A percentile compares a stretch with the other conserved stretches of the same genome.
Conservation (phyloP, 2,797 vertebrate species). For the Myripristis jacobus region DNA sequence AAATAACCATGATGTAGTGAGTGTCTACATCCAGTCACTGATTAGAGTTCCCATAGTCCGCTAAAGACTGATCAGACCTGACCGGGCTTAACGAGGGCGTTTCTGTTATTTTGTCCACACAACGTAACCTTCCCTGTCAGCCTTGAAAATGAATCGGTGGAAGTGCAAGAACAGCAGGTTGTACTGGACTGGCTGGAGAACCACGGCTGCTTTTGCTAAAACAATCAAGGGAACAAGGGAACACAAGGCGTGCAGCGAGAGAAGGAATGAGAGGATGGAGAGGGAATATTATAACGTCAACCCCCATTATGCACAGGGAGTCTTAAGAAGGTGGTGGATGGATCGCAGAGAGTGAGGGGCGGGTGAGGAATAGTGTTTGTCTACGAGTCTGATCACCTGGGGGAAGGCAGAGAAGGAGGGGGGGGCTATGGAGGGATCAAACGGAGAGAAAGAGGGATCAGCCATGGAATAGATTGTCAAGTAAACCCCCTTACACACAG, state of each 20-base stretch:
- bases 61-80: too few relatives aligned
- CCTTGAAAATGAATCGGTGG: not conserved
- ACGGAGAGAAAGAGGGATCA: conserved; percentile 41
- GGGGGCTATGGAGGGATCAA: conserved; percentile 39
- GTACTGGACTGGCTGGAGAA: not conserved
- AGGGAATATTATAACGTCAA: conserved; percentile 44
- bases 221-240: not conserved
- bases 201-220: not conserved
- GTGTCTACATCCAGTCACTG: too few relatives aligned
- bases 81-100: not conserved
- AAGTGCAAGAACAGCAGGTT: not conserved
- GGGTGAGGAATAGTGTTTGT: conserved; percentile 44
- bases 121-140: not conserved
- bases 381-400: conserved; percentile 41
- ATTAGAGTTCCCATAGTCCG: too few relatives aligned
- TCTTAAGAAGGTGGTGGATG: conserved; percentile 27
- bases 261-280: conserved; percentile 12
- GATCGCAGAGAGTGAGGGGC: conserved; percentile 28
- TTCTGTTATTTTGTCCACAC: not conserved
- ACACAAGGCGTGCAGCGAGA: not conserved
- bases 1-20: too few relatives aligned
- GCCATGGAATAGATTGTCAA: conserved; percentile 41
- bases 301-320: conserved; percentile 28
- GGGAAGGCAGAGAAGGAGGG: not conserved
- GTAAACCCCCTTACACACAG: conserved; percentile 40